Evolutionary conservation across 2,888 invertebrate species (phyloP).

Genomic region (Drepana falcataria): DNA sequence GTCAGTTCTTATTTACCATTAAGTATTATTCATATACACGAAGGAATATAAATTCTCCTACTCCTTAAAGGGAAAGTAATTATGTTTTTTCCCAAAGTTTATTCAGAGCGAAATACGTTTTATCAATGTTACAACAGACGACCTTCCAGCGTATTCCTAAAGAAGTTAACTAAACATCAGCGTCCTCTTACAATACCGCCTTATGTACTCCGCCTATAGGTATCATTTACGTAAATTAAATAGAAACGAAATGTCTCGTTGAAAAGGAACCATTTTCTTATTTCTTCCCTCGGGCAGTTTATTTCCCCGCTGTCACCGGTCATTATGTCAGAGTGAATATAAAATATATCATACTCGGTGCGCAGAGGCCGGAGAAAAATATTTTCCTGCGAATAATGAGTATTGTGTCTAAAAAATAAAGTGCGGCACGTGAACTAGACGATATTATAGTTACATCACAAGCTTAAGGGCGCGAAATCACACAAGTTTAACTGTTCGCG

Average conservation of each 20-base stretch:
- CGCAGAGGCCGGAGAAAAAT: conserved; percentile 8
- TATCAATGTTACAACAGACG: conserved; percentile 1
- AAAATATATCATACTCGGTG: conserved; percentile 23
- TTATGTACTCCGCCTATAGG: conserved; percentile 28
- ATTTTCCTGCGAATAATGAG: conserved; percentile 1
- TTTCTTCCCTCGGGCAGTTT: conserved; percentile 50
- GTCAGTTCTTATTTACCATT: neutral
- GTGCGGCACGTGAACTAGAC: too few relatives aligned
- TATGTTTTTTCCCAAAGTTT: neutral
- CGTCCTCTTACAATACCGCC: conserved; percentile 16
- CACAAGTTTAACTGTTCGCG: too few relatives aligned
- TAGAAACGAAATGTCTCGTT: conserved; percentile 41
- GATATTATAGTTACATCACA: too few relatives aligned
- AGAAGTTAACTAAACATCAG: conserved; percentile 6
- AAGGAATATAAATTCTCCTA: neutral
- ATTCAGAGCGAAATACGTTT: neutral
- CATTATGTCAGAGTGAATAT: conserved; percentile 52
- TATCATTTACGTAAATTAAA: conserved; percentile 52
- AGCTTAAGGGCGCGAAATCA: too few relatives aligned
- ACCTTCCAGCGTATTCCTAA: conserved; percentile 2
- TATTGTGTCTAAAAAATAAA: neutral
- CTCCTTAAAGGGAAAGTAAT: neutral
- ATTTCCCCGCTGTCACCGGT: conserved; percentile 55
- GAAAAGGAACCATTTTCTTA: conserved; percentile 51
- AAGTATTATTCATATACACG: neutral